Evolutionary conservation across 2,797 vertebrate genomes (phyloP).

Genomic region (Clarias pachynema): DNA sequence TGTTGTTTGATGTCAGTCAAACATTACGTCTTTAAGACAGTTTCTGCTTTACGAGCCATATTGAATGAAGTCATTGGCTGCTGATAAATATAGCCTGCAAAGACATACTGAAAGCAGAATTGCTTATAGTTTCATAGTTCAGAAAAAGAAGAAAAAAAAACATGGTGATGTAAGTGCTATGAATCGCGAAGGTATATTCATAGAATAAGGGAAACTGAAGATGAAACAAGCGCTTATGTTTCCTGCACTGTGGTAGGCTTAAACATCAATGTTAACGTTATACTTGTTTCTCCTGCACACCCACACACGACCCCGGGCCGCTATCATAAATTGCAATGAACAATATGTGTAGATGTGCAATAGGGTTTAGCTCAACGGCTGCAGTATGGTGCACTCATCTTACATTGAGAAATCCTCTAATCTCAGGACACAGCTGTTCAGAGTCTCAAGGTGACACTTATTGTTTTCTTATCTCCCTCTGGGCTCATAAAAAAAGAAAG

Average conservation of each 20-base stretch:
- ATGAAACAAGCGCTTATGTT: slow-evolving; percentile 15
- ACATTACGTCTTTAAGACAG: too few species aligned
- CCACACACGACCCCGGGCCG: not conserved
- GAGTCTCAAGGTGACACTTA: slow-evolving; percentile 25
- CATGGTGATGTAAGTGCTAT: slow-evolving; percentile 34
- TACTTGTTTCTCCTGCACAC: slow-evolving; percentile 11
- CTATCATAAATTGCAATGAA: not conserved
- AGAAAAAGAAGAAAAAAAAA: not conserved
- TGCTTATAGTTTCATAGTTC: not conserved
- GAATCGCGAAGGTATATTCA: slow-evolving; percentile 21
- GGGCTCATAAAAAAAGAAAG: not conserved
- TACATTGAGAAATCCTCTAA: slow-evolving; percentile 8
- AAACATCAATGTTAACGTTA: slow-evolving; percentile 9
- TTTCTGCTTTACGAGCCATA: not conserved
- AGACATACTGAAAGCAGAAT: slow-evolving; percentile 29
- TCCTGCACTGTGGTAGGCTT: slow-evolving; percentile 25
- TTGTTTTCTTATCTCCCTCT: slow-evolving; percentile 25
- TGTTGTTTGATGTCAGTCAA: not conserved
- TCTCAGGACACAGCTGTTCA: slow-evolving; percentile 13
- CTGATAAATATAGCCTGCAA: not conserved
- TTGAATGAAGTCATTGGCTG: not conserved
- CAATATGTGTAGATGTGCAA: not conserved
- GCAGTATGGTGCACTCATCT: not conserved
- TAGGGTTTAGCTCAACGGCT: not conserved
- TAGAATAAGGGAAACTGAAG: slow-evolving; percentile 41